These are phyloP conservation scores for Glossophaga mutica DNA, from an alignment of 2,797 vertebrate genomes.

Conservation along the genomic window DNA sequence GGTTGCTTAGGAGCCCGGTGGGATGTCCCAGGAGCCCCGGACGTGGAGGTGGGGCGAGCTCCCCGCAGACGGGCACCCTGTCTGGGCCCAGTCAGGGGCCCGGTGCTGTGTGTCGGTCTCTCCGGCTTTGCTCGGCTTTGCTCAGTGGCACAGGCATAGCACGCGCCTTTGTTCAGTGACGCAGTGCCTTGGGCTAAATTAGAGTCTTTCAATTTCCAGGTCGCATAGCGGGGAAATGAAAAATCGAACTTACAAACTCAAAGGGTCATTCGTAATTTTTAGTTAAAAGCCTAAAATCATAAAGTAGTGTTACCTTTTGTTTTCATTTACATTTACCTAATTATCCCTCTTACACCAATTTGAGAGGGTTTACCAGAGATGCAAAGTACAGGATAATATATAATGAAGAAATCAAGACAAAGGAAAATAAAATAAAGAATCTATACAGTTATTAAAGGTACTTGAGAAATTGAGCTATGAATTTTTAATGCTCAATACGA, in stretches of 20 bases:
- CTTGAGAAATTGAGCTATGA: not conserved
- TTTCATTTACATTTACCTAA: not conserved
- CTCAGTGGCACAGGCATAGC: not conserved
- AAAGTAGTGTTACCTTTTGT: not conserved
- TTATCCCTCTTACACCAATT: not conserved
- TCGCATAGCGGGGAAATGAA: not conserved
- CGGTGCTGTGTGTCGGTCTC: too few relatives aligned
- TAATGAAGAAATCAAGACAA: not conserved
- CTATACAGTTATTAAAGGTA: not conserved
- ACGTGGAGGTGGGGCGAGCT: too few relatives aligned
- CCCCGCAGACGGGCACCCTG: not conserved
- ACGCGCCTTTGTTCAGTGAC: not conserved
- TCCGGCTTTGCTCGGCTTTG: not conserved
- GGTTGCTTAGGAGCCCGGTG: not conserved
- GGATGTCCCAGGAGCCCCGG: not conserved
- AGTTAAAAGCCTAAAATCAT: not conserved
- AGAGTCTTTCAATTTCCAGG: not conserved
- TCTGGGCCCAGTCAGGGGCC: fast-evolving
- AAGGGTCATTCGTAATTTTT: not conserved
- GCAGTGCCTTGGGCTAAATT: not conserved
- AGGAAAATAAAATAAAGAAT: not conserved
- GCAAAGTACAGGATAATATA: not conserved
- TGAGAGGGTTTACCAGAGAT: not conserved
- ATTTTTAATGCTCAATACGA: not conserved
- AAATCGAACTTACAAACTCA: not conserved